phyloP scores from a whole-genome alignment of 2,888 invertebrate genomes.

The Bellardia bayeri region DNA sequence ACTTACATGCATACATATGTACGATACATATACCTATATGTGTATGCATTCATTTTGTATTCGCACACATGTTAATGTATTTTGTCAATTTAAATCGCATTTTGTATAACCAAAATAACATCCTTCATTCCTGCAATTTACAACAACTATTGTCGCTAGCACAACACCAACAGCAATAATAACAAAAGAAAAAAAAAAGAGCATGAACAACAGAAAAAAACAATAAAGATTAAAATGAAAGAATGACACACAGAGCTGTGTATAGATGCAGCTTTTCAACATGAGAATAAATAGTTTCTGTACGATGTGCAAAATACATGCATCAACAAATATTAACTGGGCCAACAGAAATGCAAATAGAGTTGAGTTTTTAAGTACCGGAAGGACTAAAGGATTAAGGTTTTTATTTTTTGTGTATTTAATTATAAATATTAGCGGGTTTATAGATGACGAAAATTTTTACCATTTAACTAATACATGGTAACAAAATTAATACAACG shows the following conservation, averaged over 20 bases:
- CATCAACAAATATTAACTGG: background rate
- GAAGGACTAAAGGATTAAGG: background rate
- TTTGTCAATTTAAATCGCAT: slow-evolving; percentile 69
- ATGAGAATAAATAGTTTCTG: slow-evolving; percentile 28
- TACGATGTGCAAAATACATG: background rate
- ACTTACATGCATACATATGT: background rate
- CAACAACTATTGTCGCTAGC: slow-evolving; percentile 29
- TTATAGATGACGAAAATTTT: no score
- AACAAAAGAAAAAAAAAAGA: background rate
- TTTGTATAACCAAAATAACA: slow-evolving; percentile 60
- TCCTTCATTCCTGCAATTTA: slow-evolving; percentile 46
- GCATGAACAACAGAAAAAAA: background rate
- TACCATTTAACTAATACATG: no score
- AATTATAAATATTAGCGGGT: no score
- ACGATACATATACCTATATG: no score
- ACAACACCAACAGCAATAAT: background rate
- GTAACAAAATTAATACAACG: no score
- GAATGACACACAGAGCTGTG: background rate
- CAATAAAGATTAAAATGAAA: slow-evolving; percentile 4
- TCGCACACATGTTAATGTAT: slow-evolving; percentile 34
- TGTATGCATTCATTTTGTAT: slow-evolving; percentile 13
- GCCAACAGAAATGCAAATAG: background rate
- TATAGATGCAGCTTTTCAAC: background rate
- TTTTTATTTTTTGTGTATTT: background rate
- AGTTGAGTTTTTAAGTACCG: background rate